These are phyloP conservation scores for Caenorhabditis sp. DNA, from an alignment of 2,888 invertebrate genomes.

Conservation along the genomic window DNA sequence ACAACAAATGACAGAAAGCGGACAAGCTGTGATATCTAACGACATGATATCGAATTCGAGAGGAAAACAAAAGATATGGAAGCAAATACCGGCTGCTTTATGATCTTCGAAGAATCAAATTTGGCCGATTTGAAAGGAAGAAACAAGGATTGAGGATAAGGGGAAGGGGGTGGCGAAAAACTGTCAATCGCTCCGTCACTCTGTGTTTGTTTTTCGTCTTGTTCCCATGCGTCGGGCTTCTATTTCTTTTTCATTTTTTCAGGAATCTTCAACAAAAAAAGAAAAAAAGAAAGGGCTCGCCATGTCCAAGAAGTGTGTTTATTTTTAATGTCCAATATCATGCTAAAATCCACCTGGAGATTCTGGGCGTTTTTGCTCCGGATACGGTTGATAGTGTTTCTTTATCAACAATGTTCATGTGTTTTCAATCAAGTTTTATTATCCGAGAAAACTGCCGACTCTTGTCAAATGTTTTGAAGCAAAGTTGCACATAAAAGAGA, in stretches of 20 bases:
- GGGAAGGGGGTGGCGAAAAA: conserved; percentile 20
- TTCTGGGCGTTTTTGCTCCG: too few species aligned
- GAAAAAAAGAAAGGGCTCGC: too few species aligned
- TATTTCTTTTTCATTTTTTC: too few species aligned
- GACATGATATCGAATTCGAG: conserved; percentile 14
- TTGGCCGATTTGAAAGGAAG: conserved; percentile 30
- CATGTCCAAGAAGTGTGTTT: too few species aligned
- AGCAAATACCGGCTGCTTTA: conserved; percentile 25
- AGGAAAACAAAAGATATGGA: conserved; percentile 4
- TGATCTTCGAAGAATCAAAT: conserved; percentile 3
- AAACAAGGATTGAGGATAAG: too few species aligned
- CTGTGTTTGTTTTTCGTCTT: conserved; percentile 32
- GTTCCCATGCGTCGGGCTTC: too few species aligned
- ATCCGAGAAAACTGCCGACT: conserved; percentile 50
- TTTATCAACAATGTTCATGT: neutral
- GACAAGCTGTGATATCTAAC: too few species aligned
- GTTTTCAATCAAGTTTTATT: conserved; percentile 37
- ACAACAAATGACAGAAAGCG: too few species aligned
- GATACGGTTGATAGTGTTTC: too few species aligned
- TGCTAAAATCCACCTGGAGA: too few species aligned
- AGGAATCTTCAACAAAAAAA: too few species aligned
- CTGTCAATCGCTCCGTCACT: conserved; percentile 32
- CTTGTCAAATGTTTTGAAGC: conserved; percentile 40
- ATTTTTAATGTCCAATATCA: too few species aligned
- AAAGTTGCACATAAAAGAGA: conserved; percentile 43